Conservation (phyloP, 2,797 vertebrate genomes). For the Catharus ustulatus region DNA sequence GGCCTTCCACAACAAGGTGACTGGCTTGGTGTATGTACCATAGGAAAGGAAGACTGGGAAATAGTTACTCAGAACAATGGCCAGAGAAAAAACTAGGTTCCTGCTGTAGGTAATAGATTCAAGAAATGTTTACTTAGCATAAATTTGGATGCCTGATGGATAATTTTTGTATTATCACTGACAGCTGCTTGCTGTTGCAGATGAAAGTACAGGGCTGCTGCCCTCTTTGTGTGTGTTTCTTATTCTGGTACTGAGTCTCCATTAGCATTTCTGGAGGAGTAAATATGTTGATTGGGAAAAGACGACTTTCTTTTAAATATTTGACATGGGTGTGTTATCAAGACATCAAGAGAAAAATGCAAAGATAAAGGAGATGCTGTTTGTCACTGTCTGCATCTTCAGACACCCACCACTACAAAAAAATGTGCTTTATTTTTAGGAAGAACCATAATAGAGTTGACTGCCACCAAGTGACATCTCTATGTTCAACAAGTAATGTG, state of each 20-base stretch:
- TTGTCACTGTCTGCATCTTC: conserved; percentile 13
- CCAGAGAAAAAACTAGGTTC: background rate
- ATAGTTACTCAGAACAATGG: background rate
- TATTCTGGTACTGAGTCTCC: background rate
- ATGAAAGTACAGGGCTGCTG: conserved; percentile 22
- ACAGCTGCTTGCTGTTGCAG: conserved; percentile 28
- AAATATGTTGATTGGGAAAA: background rate
- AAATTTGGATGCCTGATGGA: background rate
- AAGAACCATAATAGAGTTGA: background rate
- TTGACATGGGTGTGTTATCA: background rate
- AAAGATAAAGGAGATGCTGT: conserved; percentile 44
- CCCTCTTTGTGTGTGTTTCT: conserved; percentile 14
- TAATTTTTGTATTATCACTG: background rate
- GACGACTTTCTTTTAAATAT: background rate
- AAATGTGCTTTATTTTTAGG: conserved; percentile 50
- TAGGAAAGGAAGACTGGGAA: background rate
- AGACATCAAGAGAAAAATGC: conserved; percentile 35
- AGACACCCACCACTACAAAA: background rate
- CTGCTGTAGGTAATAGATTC: background rate
- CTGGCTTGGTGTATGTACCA: background rate
- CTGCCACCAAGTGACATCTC: background rate
- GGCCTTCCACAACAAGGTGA: background rate
- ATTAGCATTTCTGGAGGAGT: conserved; percentile 53
- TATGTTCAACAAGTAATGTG: background rate
- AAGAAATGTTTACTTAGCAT: conserved; percentile 24